These are phyloP conservation scores for Laspeyria flexula DNA, from an alignment of 2,888 invertebrate species.

Conservation along the genomic window DNA sequence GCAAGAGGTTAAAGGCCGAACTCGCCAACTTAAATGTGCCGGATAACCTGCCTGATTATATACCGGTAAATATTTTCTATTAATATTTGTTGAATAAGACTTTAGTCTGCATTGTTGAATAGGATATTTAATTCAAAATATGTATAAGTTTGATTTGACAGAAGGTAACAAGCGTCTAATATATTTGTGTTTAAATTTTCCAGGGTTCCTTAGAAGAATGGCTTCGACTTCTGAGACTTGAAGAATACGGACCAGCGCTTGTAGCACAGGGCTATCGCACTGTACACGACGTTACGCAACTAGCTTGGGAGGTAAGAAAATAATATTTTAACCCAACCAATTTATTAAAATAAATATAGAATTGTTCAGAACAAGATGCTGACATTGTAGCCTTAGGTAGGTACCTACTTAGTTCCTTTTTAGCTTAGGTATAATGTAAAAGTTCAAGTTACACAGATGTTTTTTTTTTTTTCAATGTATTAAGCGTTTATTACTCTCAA, in stretches of 20 bases:
- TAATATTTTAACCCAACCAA: background rate
- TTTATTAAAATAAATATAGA: no score
- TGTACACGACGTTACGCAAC: conserved; percentile 96
- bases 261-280: conserved; percentile 97
- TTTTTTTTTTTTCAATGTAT: no score
- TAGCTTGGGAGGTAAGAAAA: conserved; percentile 94
- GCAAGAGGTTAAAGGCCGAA: conserved; percentile 98
- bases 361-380: no score
- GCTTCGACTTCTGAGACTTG: conserved; percentile 95
- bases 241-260: conserved; percentile 96
- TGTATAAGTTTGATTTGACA: no score
- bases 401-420: no score
- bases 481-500: no score
- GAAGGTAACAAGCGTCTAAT: background rate
- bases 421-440: no score
- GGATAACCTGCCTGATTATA: conserved; percentile 97
- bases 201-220: conserved; percentile 98
- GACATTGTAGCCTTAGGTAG: no score
- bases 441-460: no score
- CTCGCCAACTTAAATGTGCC: conserved; percentile 97
- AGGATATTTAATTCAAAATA: no score
- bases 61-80: conserved; percentile 87
- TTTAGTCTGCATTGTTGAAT: no score
- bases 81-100: no score
- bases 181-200: conserved; percentile 21